Percentiles rank a stretch among this genome's conserved stretches.
Conservation (phyloP, 1,140 invertebrate genomes). For the Scaptomyza hsui region DNA sequence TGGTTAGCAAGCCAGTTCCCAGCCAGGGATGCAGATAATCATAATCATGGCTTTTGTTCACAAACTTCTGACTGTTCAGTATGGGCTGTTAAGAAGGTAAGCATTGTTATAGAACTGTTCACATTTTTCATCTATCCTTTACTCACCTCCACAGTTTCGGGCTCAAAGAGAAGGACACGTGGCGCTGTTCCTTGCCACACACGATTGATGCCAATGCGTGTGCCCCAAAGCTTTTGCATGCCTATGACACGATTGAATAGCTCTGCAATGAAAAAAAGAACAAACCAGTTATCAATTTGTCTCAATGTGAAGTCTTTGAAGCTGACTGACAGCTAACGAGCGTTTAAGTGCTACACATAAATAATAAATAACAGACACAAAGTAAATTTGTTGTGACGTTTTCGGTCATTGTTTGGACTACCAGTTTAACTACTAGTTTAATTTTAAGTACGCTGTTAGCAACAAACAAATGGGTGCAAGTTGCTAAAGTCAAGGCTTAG, state of each 20-base stretch:
- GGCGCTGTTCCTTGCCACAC: conserved; percentile 85
- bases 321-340: conserved; percentile 33
- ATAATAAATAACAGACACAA: conserved; percentile 37
- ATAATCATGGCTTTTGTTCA: conserved; percentile 91
- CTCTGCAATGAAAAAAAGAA: conserved; percentile 69
- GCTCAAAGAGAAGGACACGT: conserved; percentile 85
- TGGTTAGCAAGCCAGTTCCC: conserved; percentile 90
- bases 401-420: conserved; percentile 17
- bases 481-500: too few species aligned
- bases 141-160: conserved; percentile 84
- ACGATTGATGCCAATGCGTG: conserved; percentile 84
- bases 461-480: too few species aligned
- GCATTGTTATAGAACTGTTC: background rate
- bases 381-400: conserved; percentile 9
- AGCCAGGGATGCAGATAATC: conserved; percentile 90
- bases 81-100: conserved; percentile 85
- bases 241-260: conserved; percentile 85
- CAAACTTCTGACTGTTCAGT: conserved; percentile 88
- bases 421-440: conserved; percentile 2
- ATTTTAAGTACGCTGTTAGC: too few species aligned
- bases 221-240: conserved; percentile 84
- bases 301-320: background rate
- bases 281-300: conserved; percentile 57
- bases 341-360: conserved; percentile 27
- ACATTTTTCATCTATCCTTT: background rate